phyloP scores from a whole-genome alignment of 2,113 vertebrate genomes.

The Cepphus grylle region DNA sequence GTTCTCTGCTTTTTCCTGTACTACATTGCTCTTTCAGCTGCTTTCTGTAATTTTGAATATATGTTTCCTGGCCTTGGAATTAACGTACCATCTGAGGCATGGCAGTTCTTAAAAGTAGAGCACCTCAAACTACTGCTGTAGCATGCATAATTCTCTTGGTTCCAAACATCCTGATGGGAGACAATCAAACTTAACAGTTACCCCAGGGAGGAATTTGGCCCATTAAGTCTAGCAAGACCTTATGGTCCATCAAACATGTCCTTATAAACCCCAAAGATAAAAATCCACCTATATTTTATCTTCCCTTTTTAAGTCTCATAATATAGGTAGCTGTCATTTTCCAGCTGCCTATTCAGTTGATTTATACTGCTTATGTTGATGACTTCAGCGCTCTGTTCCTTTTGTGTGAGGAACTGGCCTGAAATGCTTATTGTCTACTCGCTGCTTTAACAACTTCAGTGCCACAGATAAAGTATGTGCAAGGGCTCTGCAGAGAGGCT shows the following conservation, averaged over 20 bases:
- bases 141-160: not conserved
- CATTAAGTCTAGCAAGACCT: not conserved
- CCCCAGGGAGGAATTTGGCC: not conserved
- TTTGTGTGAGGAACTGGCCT: not conserved
- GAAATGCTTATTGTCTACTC: not conserved
- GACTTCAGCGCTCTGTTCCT: not conserved
- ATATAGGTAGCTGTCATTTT: not conserved
- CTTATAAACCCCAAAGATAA: constrained; percentile 37
- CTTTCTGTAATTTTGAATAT: not conserved
- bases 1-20: not conserved
- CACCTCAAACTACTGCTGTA: not conserved
- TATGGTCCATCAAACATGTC: not conserved
- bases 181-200: not conserved
- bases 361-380: constrained; percentile 1
- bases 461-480: not conserved
- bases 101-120: not conserved
- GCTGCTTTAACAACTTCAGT: not conserved
- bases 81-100: not conserved
- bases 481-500: not conserved
- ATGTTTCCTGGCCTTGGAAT: not conserved
- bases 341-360: constrained; percentile 1
- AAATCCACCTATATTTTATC: constrained; percentile 26
- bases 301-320: not conserved
- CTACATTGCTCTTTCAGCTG: not conserved
- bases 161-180: not conserved